Evolutionary conservation across 2,113 vertebrate genomes (phyloP).

Genomic region (Balaenoptera acutorostrata): DNA sequence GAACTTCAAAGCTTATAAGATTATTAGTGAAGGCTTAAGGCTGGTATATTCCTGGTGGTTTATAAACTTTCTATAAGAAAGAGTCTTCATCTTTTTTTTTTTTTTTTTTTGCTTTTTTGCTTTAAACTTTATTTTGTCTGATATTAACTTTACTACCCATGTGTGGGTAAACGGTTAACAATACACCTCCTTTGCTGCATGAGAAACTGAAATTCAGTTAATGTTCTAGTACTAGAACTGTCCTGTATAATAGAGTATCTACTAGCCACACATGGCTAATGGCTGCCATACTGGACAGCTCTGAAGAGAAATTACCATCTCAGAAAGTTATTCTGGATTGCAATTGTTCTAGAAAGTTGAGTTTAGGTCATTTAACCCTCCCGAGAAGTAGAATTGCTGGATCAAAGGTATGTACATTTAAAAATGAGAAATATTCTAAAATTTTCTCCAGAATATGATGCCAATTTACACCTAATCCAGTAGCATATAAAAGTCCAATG

Average conservation of each 20-base stretch:
- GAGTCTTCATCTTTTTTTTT: neutral
- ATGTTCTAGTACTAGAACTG: neutral
- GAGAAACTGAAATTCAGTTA: neutral
- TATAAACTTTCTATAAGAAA: neutral
- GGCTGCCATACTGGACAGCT: neutral
- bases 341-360: neutral
- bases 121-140: neutral
- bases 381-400: neutral
- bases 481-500: neutral
- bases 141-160: neutral
- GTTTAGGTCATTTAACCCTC: neutral
- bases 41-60: neutral
- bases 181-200: neutral
- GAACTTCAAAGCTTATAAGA: neutral
- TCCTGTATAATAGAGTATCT: neutral
- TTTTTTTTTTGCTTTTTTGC: neutral
- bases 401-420: neutral
- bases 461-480: neutral
- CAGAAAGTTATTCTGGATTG: neutral
- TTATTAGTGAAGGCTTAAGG: neutral
- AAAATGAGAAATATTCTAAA: conserved; percentile 3
- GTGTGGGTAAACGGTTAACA: neutral
- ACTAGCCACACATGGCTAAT: neutral
- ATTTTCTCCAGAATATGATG: neutral
- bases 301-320: neutral